Conservation (phyloP, 2,888 invertebrate species). For the Limnephilus rhombicus region DNA sequence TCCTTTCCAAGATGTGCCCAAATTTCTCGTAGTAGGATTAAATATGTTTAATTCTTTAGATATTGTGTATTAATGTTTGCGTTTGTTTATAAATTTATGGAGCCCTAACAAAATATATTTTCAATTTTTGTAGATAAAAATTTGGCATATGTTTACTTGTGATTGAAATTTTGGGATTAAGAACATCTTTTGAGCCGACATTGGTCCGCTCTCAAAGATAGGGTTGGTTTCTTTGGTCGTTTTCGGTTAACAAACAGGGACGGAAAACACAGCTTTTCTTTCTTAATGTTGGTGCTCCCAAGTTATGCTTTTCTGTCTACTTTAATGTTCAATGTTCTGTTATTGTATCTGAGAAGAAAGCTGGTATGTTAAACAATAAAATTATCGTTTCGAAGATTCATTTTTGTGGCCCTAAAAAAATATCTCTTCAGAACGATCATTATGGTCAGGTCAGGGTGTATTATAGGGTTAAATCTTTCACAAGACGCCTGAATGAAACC, state of each 20-base stretch:
- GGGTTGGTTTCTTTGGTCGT: neutral
- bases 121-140: neutral
- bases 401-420: conserved; percentile 65
- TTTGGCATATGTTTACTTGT: neutral
- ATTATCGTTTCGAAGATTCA: conserved; percentile 57
- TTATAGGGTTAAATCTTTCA: too few species aligned
- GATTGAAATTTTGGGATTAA: neutral
- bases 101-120: neutral
- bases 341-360: neutral
- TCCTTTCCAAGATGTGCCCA: neutral
- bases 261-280: neutral
- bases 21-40: neutral
- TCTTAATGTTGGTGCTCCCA: too few species aligned
- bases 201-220: neutral
- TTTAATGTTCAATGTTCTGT: neutral
- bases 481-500: neutral
- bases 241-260: neutral
- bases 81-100: neutral
- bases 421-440: conserved; percentile 56
- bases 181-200: too few species aligned
- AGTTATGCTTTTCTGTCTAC: too few species aligned
- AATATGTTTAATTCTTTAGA: neutral
- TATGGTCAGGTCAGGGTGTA: neutral
- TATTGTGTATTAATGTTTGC: neutral
- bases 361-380: neutral